Base-by-base conservation (phyloP, 2,113 vertebrate genomes). In the Mugil cephalus region DNA sequence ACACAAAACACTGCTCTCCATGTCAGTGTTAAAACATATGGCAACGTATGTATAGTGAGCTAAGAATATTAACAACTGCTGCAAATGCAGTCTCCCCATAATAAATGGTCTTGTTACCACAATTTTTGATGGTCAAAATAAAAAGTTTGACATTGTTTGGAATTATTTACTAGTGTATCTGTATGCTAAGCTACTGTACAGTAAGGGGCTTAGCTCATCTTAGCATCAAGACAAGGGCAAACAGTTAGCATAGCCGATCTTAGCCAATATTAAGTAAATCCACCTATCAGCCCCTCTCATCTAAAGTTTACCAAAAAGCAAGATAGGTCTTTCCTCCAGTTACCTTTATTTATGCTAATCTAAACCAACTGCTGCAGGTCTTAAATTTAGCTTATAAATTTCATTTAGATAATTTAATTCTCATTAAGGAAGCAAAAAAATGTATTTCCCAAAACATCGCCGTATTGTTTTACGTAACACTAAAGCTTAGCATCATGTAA, bases 1-100 rank as follows among this genome's bases (percentile, higher is more conserved):
- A 71, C 50, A 51, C 34, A 47, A 71, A 54, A 51, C 39, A 47
- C 10, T 65, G 38, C 8, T 48, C 6, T 17, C 17, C 7, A 50
- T 75, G 58, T 21, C 67, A 35, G 70, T n/a, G 8, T 62, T 55
- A 24, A 30, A 12, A 71, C 19, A 19, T 19, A 62, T 18, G 15
- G 19, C 13, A 55, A 64, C 61, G 60, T 30, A 43, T 10, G 0
- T 38, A 15, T 18, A 60, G 35, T 61, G 4, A 34, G 47, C 18
- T 8, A 42, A 55, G 14, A 65, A 3, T 12, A 8, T 67, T 48
- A 40, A 34, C 24, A 45, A 58, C 40, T 47, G 4, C 39, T 51
- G 6, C 3, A 76, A 65, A 62, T 64, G 46, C 10, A 11, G 38
- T 40, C 59, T 59, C 12, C n/a, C 63, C 19, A 3, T 61, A 30